Evolutionary conservation across 2,888 invertebrate genomes (phyloP).

Genomic region (Andrena trimmerana): DNA sequence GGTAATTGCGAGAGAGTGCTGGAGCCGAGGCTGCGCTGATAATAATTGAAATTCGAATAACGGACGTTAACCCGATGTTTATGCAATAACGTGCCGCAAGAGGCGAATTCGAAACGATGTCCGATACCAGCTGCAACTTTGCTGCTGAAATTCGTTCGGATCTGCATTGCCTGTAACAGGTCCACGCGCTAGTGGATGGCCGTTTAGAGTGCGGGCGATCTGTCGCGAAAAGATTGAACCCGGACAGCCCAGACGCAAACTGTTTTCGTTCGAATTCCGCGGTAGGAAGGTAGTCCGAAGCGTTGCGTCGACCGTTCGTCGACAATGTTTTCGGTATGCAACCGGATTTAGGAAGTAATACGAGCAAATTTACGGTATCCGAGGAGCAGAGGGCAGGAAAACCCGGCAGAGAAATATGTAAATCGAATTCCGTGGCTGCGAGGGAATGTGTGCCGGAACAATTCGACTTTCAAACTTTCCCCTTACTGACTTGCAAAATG

Average conservation of each 20-base stretch:
- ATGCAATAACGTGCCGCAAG: constrained; percentile 70
- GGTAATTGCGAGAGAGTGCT: constrained; percentile 37
- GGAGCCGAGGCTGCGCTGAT: constrained; percentile 65
- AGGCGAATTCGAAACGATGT: constrained; percentile 33
- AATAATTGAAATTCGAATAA: constrained; percentile 78
- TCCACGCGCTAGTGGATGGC: too few species aligned
- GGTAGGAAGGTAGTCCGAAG: too few species aligned
- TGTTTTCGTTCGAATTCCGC: not conserved
- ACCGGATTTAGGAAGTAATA: constrained; percentile 25
- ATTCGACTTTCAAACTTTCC: constrained; percentile 63
- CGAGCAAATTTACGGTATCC: constrained; percentile 17
- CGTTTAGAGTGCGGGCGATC: too few species aligned
- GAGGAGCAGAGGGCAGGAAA: not conserved
- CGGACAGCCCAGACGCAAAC: not conserved
- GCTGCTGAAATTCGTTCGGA: not conserved
- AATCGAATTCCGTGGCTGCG: constrained; percentile 46
- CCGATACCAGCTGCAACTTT: not conserved
- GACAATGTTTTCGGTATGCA: not conserved
- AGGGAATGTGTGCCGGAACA: constrained; percentile 45
- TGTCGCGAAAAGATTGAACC: not conserved
- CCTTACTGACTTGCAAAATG: constrained; percentile 47
- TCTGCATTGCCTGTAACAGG: too few species aligned
- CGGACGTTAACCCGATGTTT: constrained; percentile 75
- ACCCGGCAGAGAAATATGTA: constrained; percentile 44
- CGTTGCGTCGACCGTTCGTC: not conserved